A percentile compares a stretch with the other conserved stretches of the same genome.
Conservation (phyloP, 1,140 invertebrate species). For the Maniola jurtina region DNA sequence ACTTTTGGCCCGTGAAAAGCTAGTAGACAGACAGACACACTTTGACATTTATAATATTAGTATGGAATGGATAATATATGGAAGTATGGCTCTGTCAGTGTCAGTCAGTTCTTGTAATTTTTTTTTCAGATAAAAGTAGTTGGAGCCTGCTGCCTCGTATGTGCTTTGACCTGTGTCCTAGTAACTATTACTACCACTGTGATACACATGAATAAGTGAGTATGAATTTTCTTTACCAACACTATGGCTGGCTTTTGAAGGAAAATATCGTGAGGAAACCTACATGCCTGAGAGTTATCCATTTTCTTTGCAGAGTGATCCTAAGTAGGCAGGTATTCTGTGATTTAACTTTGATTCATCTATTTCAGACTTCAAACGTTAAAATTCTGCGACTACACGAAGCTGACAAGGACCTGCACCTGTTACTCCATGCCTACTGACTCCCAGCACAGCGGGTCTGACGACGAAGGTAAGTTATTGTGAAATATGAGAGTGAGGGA, state of each 20-base stretch:
- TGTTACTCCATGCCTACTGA: slow-evolving; percentile 85
- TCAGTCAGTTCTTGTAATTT: background rate
- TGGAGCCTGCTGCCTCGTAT: slow-evolving; percentile 89
- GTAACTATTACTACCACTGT: slow-evolving; percentile 95
- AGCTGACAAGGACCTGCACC: slow-evolving; percentile 86
- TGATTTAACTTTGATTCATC: background rate
- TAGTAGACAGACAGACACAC: too few relatives aligned
- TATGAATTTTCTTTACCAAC: too few relatives aligned
- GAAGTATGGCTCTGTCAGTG: background rate
- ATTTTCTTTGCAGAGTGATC: too few relatives aligned
- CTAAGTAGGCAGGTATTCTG: too few relatives aligned
- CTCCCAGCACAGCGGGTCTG: slow-evolving; percentile 76
- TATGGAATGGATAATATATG: too few relatives aligned
- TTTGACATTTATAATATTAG: too few relatives aligned
- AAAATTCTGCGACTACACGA: slow-evolving; percentile 91
- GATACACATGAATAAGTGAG: slow-evolving; percentile 91
- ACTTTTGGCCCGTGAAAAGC: too few relatives aligned
- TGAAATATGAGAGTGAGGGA: too few relatives aligned
- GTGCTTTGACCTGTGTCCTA: slow-evolving; percentile 90
- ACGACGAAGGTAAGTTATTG: slow-evolving; percentile 77
- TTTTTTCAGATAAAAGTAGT: slow-evolving; percentile 89
- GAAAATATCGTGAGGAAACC: too few relatives aligned
- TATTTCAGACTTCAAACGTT: slow-evolving; percentile 86
- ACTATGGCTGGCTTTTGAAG: too few relatives aligned
- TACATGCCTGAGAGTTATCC: too few relatives aligned